Evolutionary conservation across 2,888 invertebrate genomes (phyloP).

Genomic region (Sympetrum striolatum): DNA sequence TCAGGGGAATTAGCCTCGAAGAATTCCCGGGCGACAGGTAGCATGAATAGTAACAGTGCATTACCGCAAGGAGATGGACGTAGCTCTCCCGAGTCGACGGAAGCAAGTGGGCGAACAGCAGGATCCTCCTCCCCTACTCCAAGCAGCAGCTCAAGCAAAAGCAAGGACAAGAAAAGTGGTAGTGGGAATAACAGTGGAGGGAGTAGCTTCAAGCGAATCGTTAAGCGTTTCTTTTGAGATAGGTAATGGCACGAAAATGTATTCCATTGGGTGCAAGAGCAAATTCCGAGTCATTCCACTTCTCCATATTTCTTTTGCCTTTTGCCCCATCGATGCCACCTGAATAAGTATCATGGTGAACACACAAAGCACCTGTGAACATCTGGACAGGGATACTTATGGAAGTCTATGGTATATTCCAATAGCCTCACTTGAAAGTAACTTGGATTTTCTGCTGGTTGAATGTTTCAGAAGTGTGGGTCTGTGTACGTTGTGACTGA

Average conservation of each 20-base stretch:
- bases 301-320: neutral
- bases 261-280: neutral
- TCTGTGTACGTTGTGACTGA: neutral
- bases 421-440: no score
- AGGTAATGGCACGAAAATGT: neutral
- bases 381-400: no score
- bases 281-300: conserved; percentile 28
- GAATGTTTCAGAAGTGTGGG: neutral
- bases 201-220: conserved; percentile 23
- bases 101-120: neutral
- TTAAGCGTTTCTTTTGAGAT: conserved; percentile 15
- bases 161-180: conserved; percentile 29
- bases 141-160: conserved; percentile 2
- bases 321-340: neutral
- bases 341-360: no score
- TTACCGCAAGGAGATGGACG: neutral
- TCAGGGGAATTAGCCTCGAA: conserved; percentile 1
- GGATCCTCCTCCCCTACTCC: neutral
- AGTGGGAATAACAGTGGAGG: neutral
- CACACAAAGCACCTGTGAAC: no score
- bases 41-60: neutral
- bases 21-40: neutral
- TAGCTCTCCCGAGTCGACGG: neutral
- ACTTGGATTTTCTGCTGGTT: neutral
- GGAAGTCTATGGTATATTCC: no score